Evolutionary conservation across 2,888 invertebrate species (phyloP), one percentile per base, ranked within the genome.

Genomic region (Catocala sponsa): DNA sequence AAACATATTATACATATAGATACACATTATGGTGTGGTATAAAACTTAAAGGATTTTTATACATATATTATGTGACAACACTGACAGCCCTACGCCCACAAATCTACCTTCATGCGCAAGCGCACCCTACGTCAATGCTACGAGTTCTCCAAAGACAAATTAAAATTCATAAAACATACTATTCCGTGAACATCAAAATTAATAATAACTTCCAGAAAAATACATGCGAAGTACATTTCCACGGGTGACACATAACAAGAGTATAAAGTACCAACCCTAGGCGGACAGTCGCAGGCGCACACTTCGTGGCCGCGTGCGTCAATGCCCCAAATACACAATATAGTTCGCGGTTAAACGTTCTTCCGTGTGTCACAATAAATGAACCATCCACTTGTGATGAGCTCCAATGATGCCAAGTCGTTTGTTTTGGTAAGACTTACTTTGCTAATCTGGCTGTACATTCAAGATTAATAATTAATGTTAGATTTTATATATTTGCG

Each of bases 241-340:
- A 38, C 9, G 35, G 35, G 35, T 38, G 35, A 38, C 35, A 47
- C 47, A 12, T 47, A 9, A 2, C 51, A 46, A 11, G 6, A 13
- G 5, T 33, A 49, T 46, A 52, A 53, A 47, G 61, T 66, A 63
- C 43, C 66, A 69, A 25, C 75, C 73, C 73, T 74, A 43, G 1
- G 5, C 12, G 25, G 15, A 46, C 15, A 51, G 25, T 10, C 35
- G 48, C 62, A 57, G 53, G 57, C 66, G 57, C 66, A 64, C 62
- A 72, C 51, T 68, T 52, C 63, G 62, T 55, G 63, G 71, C 67
- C 62, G 59, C 78, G 81, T 86, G 89, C 88, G 89, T 88, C 88
- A 87, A 83, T 72, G 82, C 66, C 78, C 83, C 78, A 81, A 85
- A 88, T 88, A 83, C 73, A 80, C 64, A 59, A 69, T 59, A 70